A percentile compares a stretch with the other conserved stretches of the same genome.
Conservation (phyloP, 2,113 vertebrate genomes). For the Alethe castanea region DNA sequence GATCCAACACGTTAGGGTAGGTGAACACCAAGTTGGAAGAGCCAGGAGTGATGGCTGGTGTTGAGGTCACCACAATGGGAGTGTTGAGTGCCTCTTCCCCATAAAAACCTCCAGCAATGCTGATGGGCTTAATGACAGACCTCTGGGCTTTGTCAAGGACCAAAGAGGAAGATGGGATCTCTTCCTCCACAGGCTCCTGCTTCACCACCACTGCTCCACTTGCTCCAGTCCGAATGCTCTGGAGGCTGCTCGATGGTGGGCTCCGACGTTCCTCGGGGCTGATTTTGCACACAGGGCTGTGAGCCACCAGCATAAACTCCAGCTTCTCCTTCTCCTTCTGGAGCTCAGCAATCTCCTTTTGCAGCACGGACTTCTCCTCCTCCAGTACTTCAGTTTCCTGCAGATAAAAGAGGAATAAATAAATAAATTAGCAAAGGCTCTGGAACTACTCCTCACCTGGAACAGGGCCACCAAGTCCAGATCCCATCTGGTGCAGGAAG, state of each 20-base stretch:
- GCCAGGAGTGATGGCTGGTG: constrained; percentile 89
- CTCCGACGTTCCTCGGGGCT: constrained; percentile 84
- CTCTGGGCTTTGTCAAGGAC: constrained; percentile 82
- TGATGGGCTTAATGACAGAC: constrained; percentile 98
- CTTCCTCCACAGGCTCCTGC: constrained; percentile 88
- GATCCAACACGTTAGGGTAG: constrained; percentile 95
- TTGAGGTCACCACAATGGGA: constrained; percentile 93
- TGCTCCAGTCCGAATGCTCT: constrained; percentile 67
- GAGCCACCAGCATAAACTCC: constrained; percentile 98
- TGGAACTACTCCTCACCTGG: neutral
- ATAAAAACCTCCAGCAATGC: constrained; percentile 86
- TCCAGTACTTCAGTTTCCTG: constrained; percentile 97
- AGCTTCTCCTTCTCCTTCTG: constrained; percentile 99
- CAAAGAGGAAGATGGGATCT: constrained; percentile 71
- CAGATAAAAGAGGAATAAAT: neutral
- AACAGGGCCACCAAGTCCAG: neutral
- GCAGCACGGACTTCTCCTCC: constrained; percentile 93
- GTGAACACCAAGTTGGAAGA: constrained; percentile 96
- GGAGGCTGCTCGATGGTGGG: constrained; percentile 76
- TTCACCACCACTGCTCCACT: constrained; percentile 83
- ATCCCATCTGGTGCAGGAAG: neutral
- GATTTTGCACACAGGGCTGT: constrained; percentile 94
- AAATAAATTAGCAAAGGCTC: neutral
- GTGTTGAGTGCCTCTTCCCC: constrained; percentile 98
- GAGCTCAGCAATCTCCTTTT: constrained; percentile 93